A percentile compares a stretch with the other conserved stretches of the same genome.
These are phyloP conservation scores for Accipiter virgatus DNA, from an alignment of 2,113 vertebrate species.

Conservation along the genomic window DNA sequence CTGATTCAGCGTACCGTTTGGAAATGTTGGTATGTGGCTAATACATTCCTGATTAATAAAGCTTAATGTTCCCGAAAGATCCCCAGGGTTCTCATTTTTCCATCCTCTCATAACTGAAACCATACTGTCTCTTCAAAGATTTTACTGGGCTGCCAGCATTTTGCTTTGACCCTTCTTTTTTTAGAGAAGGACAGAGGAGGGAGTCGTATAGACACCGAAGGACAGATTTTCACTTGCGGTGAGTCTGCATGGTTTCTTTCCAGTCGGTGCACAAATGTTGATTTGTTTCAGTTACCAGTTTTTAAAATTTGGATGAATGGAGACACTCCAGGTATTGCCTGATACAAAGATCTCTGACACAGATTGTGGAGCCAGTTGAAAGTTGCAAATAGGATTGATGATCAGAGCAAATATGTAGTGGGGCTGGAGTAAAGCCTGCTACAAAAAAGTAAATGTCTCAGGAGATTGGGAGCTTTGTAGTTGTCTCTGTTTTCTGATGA, in stretches of 20 bases:
- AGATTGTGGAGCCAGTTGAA: background rate
- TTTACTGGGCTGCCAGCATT: background rate
- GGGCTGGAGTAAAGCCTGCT: background rate
- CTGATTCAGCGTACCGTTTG: background rate
- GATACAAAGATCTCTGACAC: background rate
- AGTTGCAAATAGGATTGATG: background rate
- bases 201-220: fast-evolving
- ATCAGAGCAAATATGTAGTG: background rate
- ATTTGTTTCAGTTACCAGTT: background rate
- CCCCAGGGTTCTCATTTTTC: conserved; percentile 37
- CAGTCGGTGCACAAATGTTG: background rate
- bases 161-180: conserved; percentile 18
- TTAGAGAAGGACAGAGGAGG: background rate
- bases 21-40: conserved; percentile 22
- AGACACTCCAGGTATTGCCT: background rate
- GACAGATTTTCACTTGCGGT: background rate
- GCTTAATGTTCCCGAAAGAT: conserved; percentile 8
- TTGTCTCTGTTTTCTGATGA: background rate
- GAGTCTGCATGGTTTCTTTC: background rate
- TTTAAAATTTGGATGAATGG: background rate
- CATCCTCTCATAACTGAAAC: conserved; percentile 27
- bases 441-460: background rate
- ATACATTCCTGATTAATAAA: conserved; percentile 39
- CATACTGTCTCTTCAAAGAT: background rate
- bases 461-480: background rate